Base-by-base conservation (phyloP, 2,113 vertebrate species). In the Lucifuga dentata region DNA sequence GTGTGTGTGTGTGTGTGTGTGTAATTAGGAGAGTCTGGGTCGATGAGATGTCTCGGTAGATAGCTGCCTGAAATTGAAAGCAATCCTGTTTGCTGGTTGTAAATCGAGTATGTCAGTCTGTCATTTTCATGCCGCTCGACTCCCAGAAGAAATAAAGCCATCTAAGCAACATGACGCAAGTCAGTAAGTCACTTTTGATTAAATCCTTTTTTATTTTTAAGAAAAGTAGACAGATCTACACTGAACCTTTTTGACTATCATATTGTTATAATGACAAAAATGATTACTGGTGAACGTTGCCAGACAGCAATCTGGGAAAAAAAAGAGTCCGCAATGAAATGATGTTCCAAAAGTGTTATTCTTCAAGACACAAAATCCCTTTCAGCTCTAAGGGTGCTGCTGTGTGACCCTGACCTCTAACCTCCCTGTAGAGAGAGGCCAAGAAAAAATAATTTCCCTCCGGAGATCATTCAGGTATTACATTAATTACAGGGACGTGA, bases 21-120 rank as follows among this genome's bases (percentile, higher is more conserved):
- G 69, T 85, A 84, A 84, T 83, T 80, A 83, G 56, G 65, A 53
- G 73, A 83, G 79, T 81, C 70, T 87, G 73, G 72, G 67, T 87
- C 83, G 79, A 20, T 57, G 74, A 49, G 78, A 80, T 78, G 74
- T 88, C 87, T 87, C 77, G 78, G 70, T 86, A 38, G 13, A 73
- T 62, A 16, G 19, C 74, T 68, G 77, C 40, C 51, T 78, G 53
- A 84, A 84, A 83, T 49, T 69, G 78, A 86, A 84, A 86, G 73
- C 66, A 60, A 58, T 68, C 59, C 53, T 63, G 56, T 63, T 58
- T 75, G 61, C 55, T 19, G 56, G 29, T 60, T n/a, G 44, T 86
- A 84, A 86, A 86, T 84, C 58, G 36, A 76, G 61, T 9, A 39
- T 57, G 76, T 51, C 61, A 20, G 62, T 66, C 74, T 84, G 75